These are phyloP conservation scores for Epizoanthus scotinus DNA, from an alignment of 92 coral and sea anemone genomes.

Conservation along the genomic window DNA sequence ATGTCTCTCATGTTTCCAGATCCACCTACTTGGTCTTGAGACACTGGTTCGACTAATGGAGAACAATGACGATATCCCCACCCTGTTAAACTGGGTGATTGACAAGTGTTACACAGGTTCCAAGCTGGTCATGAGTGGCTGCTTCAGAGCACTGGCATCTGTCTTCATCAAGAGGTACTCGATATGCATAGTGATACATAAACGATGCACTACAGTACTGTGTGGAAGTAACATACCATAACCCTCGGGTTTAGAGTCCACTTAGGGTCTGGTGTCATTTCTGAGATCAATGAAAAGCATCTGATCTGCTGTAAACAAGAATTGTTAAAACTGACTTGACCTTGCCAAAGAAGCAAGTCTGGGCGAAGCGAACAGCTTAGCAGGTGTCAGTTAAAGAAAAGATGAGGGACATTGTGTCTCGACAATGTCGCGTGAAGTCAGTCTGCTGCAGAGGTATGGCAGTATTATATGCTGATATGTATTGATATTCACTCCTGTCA, in stretches of 20 bases:
- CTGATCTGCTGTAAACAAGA: too few species aligned
- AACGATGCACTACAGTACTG: neutral
- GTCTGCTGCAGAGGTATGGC: too few species aligned
- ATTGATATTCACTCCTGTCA: too few species aligned
- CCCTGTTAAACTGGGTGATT: conserved; percentile 93
- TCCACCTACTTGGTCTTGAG: conserved; percentile 84
- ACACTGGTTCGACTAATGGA: conserved; percentile 86
- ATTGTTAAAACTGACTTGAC: too few species aligned
- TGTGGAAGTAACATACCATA: neutral
- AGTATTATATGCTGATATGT: too few species aligned
- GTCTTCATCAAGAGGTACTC: conserved; percentile 85
- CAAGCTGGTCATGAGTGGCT: conserved; percentile 85
- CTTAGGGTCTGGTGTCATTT: neutral
- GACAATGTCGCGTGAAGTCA: too few species aligned
- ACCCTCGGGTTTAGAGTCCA: neutral
- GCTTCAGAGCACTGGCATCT: conserved; percentile 89
- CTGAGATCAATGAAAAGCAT: too few species aligned
- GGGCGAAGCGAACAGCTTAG: too few species aligned
- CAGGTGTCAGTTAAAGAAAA: too few species aligned
- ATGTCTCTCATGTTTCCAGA: conserved; percentile 48
- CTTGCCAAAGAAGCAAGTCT: too few species aligned
- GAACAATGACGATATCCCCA: conserved; percentile 81
- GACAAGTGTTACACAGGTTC: conserved; percentile 96
- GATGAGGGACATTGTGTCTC: too few species aligned
- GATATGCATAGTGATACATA: too few species aligned